Evolutionary conservation across 2,113 vertebrate genomes (phyloP), one percentile per base, ranked within the genome.

Genomic region (Muntiacus muntjak): DNA sequence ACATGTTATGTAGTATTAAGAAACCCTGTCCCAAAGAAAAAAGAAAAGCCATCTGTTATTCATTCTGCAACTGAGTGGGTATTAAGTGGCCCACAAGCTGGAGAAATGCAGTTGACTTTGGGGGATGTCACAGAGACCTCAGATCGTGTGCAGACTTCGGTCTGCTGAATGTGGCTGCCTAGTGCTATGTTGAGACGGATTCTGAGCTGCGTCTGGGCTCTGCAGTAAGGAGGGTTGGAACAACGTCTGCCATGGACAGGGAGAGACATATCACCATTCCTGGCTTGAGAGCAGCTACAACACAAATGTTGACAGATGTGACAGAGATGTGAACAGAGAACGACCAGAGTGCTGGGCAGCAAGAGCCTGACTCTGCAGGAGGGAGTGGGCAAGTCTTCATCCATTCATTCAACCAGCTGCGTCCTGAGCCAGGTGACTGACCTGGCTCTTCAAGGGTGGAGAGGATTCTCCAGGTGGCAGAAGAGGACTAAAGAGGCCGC

Each of bases 191-290:
- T 43, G 28, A 58, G 47, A 11, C n/a, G 43, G 47, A 43, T 13
- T 60, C 91, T 36, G 82, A 91, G 52, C 52, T n/a, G 26, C 19
- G 6, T 33, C 43, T n/a, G 40, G 25, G 78, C 43, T 76, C 60
- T 0, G 58, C 15, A 58, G 83, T 50, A 40, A 52, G 30, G 86
- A 45, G 30, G 58, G 67, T 7, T 62, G 50, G 43, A 16, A 54
- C 0, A 47, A 45, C 0, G 1, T 83, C 16, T 5, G n/a, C 30
- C 2, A 0, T 1, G 58, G 14, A 8, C 45, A 15, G 40, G 26
- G 8, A 17, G n/a, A 23, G 13, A 58, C 23, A 14, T 3, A 0
- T 0, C 25, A 54, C 30, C 40, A 5, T 13, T 40, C 50, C 40
- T 57, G 54, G 64, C 45, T 36, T 33, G 58, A 57, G 33, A 86